Evolutionary conservation across 2,888 invertebrate genomes (phyloP), one percentile per base, ranked within the genome.

Genomic region (Mimas tiliae): DNA sequence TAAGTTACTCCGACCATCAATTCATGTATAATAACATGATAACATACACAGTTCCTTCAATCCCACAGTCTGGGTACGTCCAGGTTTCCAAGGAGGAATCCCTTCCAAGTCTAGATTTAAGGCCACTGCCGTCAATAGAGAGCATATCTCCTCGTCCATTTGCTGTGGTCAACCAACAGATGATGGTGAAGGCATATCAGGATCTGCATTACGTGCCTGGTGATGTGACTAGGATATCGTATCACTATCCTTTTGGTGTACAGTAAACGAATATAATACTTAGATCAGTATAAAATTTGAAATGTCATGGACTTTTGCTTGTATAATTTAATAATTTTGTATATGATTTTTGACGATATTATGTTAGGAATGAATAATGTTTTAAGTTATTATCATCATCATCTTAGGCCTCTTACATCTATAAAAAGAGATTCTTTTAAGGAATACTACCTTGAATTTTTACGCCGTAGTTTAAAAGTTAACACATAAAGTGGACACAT

Each of bases 161-260:
- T 53, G 88, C 91, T 0, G 87, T 93, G 0, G 89, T 92, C 48
- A 93, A 92, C 70, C 93, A 93, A 74, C 93, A 92, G 74, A 92
- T 93, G 93, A 92, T 93, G 93, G 91, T 93, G 68, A 93, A 93
- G 65, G 93, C 93, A 0, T 93, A 93, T 65, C 93, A 92, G 70
- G 93, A 93, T 65, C 76, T 93, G 27, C 93, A 92, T 74, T 93
- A 92, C 66, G 89, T 88, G 1, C 91, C 92, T 11, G 83, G 89
- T 66, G 93, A 93, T 63, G 90, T 93, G 0, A 81, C 93, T 0
- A 87, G 93, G 79, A 91, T 93, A 69, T 89, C 92, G 0, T 93
- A 93, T 64, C 91, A 92, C 69, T 93, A 93, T 72, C 91, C 93
- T 9, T 93, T 91, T 72, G 93, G 92, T 65, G 91, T 93, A 64